Evolutionary conservation across 2,113 vertebrate genomes (phyloP).

Genomic region (Cynopterus brachyotis): DNA sequence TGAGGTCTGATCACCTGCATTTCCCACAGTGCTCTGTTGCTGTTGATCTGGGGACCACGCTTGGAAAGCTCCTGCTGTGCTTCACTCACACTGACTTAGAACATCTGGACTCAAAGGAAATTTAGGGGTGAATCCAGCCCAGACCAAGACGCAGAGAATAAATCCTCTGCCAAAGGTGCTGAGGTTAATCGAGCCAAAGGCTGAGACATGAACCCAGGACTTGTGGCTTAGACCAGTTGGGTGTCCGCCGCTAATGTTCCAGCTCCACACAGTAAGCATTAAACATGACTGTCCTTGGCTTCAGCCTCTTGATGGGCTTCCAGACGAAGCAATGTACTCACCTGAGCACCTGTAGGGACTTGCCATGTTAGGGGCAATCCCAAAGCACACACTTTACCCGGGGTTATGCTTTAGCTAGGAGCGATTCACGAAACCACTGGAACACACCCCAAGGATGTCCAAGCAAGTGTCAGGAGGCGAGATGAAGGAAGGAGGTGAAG

Average conservation of each 20-base stretch:
- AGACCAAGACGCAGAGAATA: not conserved
- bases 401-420: not conserved
- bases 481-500: not conserved
- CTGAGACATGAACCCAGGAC: not conserved
- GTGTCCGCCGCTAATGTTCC: not conserved
- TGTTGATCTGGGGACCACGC: not conserved
- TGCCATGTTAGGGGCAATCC: not conserved
- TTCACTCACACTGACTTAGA: not conserved
- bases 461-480: not conserved
- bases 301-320: not conserved
- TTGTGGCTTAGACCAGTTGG: not conserved
- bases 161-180: not conserved
- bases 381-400: not conserved
- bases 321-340: not conserved
- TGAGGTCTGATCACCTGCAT: not conserved
- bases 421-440: not conserved
- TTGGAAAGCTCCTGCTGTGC: not conserved
- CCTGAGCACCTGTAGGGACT: not conserved
- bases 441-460: not conserved
- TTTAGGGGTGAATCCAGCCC: not conserved
- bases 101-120: not conserved
- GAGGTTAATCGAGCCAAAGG: not conserved
- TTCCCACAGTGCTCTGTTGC: not conserved
- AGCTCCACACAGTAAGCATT: not conserved
- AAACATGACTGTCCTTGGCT: not conserved